Percentiles rank a stretch among this genome's conserved stretches.
phyloP scores from a whole-genome alignment of 2,113 vertebrate species.

The Chlamydotis undulata region DNA sequence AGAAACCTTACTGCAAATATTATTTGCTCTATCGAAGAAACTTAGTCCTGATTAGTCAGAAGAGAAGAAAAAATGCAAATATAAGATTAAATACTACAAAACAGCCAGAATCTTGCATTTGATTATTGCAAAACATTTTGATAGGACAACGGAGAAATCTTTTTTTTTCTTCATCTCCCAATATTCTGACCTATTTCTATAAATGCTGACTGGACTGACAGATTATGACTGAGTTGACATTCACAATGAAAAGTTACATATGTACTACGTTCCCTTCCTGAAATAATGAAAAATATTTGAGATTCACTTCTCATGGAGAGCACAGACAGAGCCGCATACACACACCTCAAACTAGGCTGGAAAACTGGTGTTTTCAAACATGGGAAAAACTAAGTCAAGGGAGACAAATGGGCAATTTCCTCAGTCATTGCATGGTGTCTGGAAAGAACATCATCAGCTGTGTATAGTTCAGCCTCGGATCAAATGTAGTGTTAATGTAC shows the following conservation, averaged over 20 bases:
- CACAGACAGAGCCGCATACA: background rate
- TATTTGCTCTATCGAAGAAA: background rate
- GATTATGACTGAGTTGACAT: background rate
- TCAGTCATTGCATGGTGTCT: background rate
- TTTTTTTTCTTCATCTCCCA: background rate
- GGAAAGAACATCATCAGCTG: background rate
- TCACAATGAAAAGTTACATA: background rate
- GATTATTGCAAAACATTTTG: background rate
- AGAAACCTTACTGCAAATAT: background rate
- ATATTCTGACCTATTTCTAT: background rate
- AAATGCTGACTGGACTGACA: background rate
- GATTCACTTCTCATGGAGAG: background rate
- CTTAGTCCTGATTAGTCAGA: background rate
- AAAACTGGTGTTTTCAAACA: background rate
- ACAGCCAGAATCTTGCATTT: background rate
- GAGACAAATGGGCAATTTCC: background rate
- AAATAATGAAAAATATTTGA: slow-evolving; percentile 12
- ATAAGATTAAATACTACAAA: background rate
- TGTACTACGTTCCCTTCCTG: background rate
- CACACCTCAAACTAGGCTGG: background rate
- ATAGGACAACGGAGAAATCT: background rate
- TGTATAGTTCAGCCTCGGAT: background rate
- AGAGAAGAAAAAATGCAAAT: background rate
- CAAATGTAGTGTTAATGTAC: background rate
- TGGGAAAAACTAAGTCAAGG: background rate